Percentiles rank a stretch among this genome's conserved stretches.
These are phyloP conservation scores for Psittacula cyanocephala DNA, from an alignment of 2,113 vertebrate species.

Conservation along the genomic window DNA sequence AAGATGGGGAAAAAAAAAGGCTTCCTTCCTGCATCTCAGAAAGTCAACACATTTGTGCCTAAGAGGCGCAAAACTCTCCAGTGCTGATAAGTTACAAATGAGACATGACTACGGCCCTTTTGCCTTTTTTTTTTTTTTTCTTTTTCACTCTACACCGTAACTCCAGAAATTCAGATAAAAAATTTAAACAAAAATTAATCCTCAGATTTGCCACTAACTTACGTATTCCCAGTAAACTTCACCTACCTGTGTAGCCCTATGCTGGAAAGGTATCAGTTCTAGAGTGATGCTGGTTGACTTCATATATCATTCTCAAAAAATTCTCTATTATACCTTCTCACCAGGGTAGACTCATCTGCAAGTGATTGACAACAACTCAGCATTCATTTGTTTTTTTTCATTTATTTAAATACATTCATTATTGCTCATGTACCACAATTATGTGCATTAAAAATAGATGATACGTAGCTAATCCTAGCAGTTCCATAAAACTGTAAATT, in stretches of 20 bases:
- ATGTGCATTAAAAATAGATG: conserved; percentile 58
- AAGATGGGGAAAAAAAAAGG: background rate
- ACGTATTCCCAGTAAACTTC: background rate
- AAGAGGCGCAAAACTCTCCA: background rate
- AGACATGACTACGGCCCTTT: background rate
- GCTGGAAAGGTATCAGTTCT: background rate
- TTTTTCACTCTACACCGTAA: background rate
- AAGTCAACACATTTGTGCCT: background rate
- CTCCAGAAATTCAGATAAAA: background rate
- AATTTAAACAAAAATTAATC: background rate
- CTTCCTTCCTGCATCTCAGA: background rate
- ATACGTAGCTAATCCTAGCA: conserved; percentile 48
- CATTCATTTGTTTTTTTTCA: conserved; percentile 19
- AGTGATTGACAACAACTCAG: conserved; percentile 57
- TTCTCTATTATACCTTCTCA: background rate
- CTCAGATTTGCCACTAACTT: background rate
- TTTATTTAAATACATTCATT: conserved; percentile 63
- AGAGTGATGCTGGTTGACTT: background rate
- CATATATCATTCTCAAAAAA: conserved; percentile 3
- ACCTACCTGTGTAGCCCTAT: background rate
- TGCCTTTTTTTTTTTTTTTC: background rate
- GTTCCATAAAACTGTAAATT: conserved; percentile 41
- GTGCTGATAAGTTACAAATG: background rate
- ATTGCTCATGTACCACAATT: conserved; percentile 34
- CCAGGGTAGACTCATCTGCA: background rate